Percentiles rank a stretch among this genome's conserved stretches.
Evolutionary conservation across 2,113 vertebrate genomes (phyloP).

Genomic region (Ceyx cyanopectus): DNA sequence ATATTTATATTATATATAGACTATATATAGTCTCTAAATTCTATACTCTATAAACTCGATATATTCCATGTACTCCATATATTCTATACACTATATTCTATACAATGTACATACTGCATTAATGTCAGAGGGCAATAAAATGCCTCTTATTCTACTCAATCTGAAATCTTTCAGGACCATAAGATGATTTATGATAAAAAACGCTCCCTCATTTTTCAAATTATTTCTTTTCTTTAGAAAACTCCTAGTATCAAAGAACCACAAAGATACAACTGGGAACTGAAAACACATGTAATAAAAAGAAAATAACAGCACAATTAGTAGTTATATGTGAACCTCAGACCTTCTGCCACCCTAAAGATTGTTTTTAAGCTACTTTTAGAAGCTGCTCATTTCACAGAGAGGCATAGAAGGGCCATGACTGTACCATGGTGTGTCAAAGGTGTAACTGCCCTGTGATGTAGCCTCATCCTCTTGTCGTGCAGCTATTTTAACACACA

Average conservation of each 20-base stretch:
- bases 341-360: not conserved
- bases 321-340: not conserved
- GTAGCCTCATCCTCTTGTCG: not conserved
- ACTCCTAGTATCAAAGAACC: not conserved
- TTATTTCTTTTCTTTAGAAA: not conserved
- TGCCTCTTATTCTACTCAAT: not conserved
- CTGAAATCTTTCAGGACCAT: not conserved
- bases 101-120: not conserved
- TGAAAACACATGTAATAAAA: not conserved
- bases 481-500: not conserved
- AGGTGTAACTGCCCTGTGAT: not conserved
- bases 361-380: not conserved
- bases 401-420: too few relatives aligned
- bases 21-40: too few relatives aligned
- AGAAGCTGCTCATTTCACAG: not conserved
- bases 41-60: too few relatives aligned
- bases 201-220: not conserved
- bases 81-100: not conserved
- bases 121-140: not conserved
- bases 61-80: not conserved
- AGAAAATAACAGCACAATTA: not conserved
- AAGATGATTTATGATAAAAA: not conserved
- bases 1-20: too few relatives aligned
- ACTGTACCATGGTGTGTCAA: not conserved
- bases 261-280: not conserved